These are phyloP conservation scores for Rhinopomastus cyanomelas DNA, from an alignment of 2,113 vertebrate species.

Conservation along the genomic window DNA sequence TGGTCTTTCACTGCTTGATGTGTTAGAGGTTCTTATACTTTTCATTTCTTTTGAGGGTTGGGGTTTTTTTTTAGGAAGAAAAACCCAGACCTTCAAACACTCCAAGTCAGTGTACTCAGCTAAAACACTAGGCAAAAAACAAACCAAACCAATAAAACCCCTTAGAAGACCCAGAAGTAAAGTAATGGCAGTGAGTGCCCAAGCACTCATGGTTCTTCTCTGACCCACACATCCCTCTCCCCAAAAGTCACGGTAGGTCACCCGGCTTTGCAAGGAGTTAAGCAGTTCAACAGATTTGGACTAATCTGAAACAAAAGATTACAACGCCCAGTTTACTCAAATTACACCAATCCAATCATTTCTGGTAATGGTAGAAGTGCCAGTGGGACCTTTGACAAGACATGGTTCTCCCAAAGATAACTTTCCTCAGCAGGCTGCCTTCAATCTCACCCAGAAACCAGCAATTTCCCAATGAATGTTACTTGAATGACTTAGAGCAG, in stretches of 20 bases:
- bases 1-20: neutral
- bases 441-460: neutral
- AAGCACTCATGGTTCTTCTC: accelerated
- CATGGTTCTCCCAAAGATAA: neutral
- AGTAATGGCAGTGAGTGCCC: neutral
- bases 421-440: neutral
- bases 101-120: neutral
- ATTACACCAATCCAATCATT: neutral
- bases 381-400: neutral
- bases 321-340: neutral
- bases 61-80: slow-evolving; percentile 1
- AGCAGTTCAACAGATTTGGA: neutral
- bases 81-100: slow-evolving; percentile 41
- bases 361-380: neutral
- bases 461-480: accelerated
- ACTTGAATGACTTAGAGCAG: neutral
- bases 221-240: neutral
- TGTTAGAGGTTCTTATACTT: neutral
- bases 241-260: neutral
- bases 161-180: neutral
- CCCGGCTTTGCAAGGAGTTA: neutral
- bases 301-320: neutral
- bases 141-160: neutral
- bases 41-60: slow-evolving; percentile 32
- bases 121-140: neutral